These are phyloP conservation scores for Microcebus tavaratra DNA, from an alignment of 2,113 vertebrate species.

Conservation along the genomic window DNA sequence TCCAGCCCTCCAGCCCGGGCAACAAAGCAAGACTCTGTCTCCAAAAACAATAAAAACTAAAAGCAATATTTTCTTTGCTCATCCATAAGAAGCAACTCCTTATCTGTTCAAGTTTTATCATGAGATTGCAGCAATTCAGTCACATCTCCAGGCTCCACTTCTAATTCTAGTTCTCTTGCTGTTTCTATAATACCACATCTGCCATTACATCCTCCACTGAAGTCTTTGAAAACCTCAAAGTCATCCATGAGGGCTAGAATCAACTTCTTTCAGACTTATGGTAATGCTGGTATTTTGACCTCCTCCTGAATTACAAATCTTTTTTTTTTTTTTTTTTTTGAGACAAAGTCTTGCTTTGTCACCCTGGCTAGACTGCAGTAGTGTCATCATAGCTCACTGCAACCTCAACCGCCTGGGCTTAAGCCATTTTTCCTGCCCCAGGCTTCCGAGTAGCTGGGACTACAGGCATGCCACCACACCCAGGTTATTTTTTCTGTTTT, in stretches of 20 bases:
- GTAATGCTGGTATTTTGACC: neutral
- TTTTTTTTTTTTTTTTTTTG: neutral
- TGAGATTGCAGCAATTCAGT: neutral
- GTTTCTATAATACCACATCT: neutral
- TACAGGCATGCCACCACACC: neutral
- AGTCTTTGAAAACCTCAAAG: neutral
- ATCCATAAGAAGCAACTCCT: neutral
- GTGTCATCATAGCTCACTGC: neutral
- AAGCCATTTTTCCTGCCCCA: neutral
- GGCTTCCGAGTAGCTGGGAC: neutral
- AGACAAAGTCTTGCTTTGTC: neutral
- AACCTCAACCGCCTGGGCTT: neutral
- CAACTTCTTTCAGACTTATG: neutral
- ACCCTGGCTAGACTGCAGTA: neutral
- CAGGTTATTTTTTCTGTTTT: neutral
- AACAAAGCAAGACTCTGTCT: no score
- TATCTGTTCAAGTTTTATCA: neutral
- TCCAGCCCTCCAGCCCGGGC: no score
- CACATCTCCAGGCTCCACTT: neutral
- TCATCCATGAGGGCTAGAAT: neutral
- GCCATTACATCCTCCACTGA: neutral
- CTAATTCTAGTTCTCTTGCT: neutral
- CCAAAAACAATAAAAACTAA: no score
- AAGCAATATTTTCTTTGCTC: neutral
- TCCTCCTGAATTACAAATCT: neutral